Percentiles rank a stretch among this genome's conserved stretches.
phyloP scores from a whole-genome alignment of 2,113 vertebrate species.

The Muscicapa adusta region DNA sequence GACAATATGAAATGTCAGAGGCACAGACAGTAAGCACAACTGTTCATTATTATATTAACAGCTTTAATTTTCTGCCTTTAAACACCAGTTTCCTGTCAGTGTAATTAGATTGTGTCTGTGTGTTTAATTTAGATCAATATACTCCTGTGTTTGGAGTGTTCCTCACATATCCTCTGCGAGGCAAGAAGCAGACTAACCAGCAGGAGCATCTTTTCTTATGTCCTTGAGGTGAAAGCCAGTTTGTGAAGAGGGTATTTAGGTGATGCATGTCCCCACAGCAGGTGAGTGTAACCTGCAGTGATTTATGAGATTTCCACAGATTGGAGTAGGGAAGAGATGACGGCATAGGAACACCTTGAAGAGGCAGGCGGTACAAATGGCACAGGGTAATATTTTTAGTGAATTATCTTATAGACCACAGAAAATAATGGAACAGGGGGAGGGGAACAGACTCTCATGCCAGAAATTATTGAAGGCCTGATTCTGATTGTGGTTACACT shows the following conservation, averaged over 20 bases:
- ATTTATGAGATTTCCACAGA: slow-evolving; percentile 32
- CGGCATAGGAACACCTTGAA: background rate
- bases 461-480: background rate
- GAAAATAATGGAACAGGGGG: background rate
- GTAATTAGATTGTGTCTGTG: slow-evolving; percentile 49
- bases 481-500: background rate
- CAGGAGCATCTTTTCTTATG: background rate
- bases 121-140: slow-evolving; percentile 68
- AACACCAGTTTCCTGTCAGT: slow-evolving; percentile 61
- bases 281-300: slow-evolving; percentile 5
- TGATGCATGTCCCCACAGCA: background rate
- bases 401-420: background rate
- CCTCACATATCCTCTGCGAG: background rate
- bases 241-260: slow-evolving; percentile 27
- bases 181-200: background rate
- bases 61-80: slow-evolving; percentile 70
- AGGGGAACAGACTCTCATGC: background rate
- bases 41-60: slow-evolving; percentile 71
- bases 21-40: slow-evolving; percentile 64
- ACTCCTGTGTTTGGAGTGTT: slow-evolving; percentile 35
- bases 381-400: slow-evolving; percentile 19
- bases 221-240: slow-evolving; percentile 44
- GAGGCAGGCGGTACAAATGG: slow-evolving; percentile 26
- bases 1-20: slow-evolving; percentile 66
- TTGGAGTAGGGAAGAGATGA: background rate